Conservation (phyloP, 2,888 invertebrate species). For the Pseudoips prasinana region DNA sequence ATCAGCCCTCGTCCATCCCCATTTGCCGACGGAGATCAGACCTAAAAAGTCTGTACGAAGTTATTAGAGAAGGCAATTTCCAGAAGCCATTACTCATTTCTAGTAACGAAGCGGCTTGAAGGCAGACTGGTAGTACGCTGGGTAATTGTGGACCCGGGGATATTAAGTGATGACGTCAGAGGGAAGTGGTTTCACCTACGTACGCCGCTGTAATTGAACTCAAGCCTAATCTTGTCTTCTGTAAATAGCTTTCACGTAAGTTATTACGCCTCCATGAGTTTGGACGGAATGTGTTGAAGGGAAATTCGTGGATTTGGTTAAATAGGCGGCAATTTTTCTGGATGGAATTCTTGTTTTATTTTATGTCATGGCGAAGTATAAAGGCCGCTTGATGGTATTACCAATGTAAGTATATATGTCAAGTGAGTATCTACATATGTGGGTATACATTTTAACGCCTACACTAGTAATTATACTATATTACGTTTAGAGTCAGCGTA, state of each 20-base stretch:
- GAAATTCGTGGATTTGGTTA: too few relatives aligned
- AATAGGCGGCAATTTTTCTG: too few relatives aligned
- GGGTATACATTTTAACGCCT: too few relatives aligned
- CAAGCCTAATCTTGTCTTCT: constrained; percentile 38
- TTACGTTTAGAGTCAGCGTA: too few relatives aligned
- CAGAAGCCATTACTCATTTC: constrained; percentile 72
- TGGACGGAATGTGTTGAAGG: too few relatives aligned
- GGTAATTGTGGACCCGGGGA: constrained; percentile 41
- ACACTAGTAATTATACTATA: too few relatives aligned
- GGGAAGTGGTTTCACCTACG: constrained; percentile 37
- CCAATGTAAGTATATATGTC: too few relatives aligned
- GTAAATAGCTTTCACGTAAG: constrained; percentile 25
- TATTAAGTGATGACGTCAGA: constrained; percentile 44
- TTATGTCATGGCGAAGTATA: too few relatives aligned
- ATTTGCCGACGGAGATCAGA: constrained; percentile 56
- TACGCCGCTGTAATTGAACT: constrained; percentile 40
- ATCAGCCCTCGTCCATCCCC: constrained; percentile 44
- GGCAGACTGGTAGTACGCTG: constrained; percentile 20
- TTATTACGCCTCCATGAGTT: constrained; percentile 13
- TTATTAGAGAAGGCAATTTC: constrained; percentile 72
- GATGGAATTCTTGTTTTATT: too few relatives aligned
- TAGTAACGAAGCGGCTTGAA: constrained; percentile 46
- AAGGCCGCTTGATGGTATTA: too few relatives aligned
- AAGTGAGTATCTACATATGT: too few relatives aligned
- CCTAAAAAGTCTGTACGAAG: constrained; percentile 66